Conservation (phyloP, 2,888 invertebrate species). For the Chironomus tentans region DNA sequence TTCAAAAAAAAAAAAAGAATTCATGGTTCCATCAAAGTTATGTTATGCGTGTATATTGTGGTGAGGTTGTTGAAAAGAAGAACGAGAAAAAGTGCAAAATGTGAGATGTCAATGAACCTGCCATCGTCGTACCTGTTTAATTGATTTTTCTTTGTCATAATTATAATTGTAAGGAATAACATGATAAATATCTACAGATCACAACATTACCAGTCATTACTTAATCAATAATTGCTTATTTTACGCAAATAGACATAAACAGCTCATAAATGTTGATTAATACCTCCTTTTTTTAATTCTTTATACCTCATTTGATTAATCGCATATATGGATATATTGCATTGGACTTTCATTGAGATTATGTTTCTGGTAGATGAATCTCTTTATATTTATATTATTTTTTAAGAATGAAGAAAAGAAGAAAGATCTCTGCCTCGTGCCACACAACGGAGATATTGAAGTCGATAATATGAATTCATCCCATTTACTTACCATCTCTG, state of each 20-base stretch:
- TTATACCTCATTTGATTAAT: background rate
- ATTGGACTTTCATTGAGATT: background rate
- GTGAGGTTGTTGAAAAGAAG: background rate
- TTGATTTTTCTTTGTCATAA: background rate
- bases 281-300: background rate
- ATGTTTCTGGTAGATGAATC: no score
- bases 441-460: background rate
- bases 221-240: background rate
- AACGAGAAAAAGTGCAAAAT: background rate
- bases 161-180: background rate
- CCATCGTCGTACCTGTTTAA: no score
- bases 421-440: background rate
- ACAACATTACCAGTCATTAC: background rate
- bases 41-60: background rate
- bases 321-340: background rate
- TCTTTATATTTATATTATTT: no score
- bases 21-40: background rate
- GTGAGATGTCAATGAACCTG: background rate
- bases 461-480: background rate
- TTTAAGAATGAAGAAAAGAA: no score
- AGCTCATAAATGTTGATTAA: background rate
- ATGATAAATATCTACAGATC: background rate
- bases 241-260: constrained; percentile 2
- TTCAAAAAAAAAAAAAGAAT: background rate
- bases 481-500: background rate